phyloP scores from a whole-genome alignment of 2,797 vertebrate species.

The Lophotriccus pileatus region DNA sequence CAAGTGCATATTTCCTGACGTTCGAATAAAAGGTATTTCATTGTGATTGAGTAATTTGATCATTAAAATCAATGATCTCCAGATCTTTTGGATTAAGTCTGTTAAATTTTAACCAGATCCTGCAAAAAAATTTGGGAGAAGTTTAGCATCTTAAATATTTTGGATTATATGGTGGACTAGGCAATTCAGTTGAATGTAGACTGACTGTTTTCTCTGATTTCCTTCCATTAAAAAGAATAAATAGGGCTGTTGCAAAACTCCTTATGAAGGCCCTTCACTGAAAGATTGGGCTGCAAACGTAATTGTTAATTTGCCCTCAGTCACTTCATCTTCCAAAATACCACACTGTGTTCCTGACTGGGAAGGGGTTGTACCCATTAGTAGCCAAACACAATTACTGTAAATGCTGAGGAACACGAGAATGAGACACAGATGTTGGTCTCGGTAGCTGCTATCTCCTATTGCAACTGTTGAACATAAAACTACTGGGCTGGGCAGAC shows the following conservation, averaged over 20 bases:
- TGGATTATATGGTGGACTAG: constrained; percentile 8
- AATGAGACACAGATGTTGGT: not conserved
- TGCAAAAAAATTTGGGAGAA: constrained; percentile 5
- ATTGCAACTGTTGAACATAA: not conserved
- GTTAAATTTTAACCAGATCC: constrained; percentile 34
- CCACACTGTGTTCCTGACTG: not conserved
- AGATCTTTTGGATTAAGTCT: constrained; percentile 58
- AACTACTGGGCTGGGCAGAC: not conserved
- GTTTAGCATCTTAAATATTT: constrained; percentile 37
- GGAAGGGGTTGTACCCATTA: not conserved
- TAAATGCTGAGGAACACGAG: not conserved
- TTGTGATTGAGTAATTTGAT: constrained; percentile 45
- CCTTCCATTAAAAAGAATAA: not conserved
- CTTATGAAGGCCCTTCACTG: not conserved
- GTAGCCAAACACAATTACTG: not conserved
- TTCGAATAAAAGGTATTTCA: constrained; percentile 43
- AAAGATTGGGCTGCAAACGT: not conserved
- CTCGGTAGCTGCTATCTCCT: not conserved
- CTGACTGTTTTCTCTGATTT: not conserved
- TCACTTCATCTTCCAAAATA: not conserved
- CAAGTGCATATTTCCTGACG: constrained; percentile 38
- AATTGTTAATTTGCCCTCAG: not conserved
- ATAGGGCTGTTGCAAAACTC: not conserved
- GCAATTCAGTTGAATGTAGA: not conserved
- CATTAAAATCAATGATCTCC: constrained; percentile 9